phyloP scores from a whole-genome alignment of 2,888 invertebrate species.

The Pseudoips prasinana region DNA sequence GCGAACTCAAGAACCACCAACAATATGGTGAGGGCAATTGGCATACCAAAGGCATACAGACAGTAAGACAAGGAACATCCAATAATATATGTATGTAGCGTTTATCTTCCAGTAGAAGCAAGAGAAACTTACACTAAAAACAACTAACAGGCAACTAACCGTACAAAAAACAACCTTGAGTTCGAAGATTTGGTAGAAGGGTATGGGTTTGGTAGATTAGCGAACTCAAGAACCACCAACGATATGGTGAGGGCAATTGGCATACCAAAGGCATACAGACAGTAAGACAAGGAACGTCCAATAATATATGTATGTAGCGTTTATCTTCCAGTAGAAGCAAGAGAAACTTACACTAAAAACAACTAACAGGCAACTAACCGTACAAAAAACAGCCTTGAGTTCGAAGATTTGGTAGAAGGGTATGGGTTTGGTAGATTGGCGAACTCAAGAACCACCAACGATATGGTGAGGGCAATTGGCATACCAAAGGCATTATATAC shows the following conservation, averaged over 20 bases:
- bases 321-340: no score
- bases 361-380: no score
- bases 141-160: no score
- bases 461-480: no score
- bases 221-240: slow-evolving; percentile 56
- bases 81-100: no score
- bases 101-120: no score
- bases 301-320: no score
- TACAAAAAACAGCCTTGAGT: slow-evolving; percentile 61
- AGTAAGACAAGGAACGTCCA: slow-evolving; percentile 58
- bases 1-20: slow-evolving; percentile 59
- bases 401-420: slow-evolving; percentile 50
- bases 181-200: slow-evolving; percentile 49
- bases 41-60: slow-evolving; percentile 64
- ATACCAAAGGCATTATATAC: no score
- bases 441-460: no score
- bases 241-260: slow-evolving; percentile 56
- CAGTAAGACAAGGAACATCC: slow-evolving; percentile 58
- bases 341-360: no score
- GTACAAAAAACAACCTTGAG: slow-evolving; percentile 61
- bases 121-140: no score
- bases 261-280: slow-evolving; percentile 63
- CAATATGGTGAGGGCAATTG: slow-evolving; percentile 53
- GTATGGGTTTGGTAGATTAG: slow-evolving; percentile 46
- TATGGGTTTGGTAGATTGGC: no score